Base-by-base conservation (phyloP, 2,888 invertebrate genomes). In the Ethmia dodecea region DNA sequence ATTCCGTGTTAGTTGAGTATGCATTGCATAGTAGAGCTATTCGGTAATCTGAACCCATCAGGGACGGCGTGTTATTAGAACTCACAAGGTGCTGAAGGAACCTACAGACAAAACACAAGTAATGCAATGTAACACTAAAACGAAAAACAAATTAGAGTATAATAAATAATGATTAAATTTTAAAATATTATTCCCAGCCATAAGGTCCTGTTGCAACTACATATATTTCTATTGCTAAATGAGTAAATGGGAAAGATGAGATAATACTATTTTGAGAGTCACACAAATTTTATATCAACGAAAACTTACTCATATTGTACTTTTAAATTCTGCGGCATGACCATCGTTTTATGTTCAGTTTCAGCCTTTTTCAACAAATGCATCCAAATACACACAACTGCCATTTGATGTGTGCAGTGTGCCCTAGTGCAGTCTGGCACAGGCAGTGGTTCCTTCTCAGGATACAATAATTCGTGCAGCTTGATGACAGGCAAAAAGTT, bases 371-470 rank as follows among this genome's bases (percentile, higher is more conserved):
- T 97, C 52, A 96, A 89, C 40, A 98, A 87, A 78, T 98, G 97
- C 69, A 98, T 95, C 97, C 98, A 98, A 66, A 98, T 97, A 60
- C 97, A 97, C 8, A 96, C 95, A 43, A 95, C 94, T 0, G 98
- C 97, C 94, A 98, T 94, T 69, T 94, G 94, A 64, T 94, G 92
- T 5, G 95, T 95, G 56, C 94, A 95, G 38, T 94, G 91, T 0
- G 97, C 92, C 58, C 94, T 94, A 30, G 91, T 93, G 48, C 92
- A 93, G 71, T 98, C 97, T 0, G 98, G 98, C 8, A 97, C 92
- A 0, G 94, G 93, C 14, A 98, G 69, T 0, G 96, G 93, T 51
- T 97, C 96, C 70, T 93, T 93, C 62, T 98, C 98, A 0, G 96
- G 95, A 70, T 98, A 99, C 3, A 99, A 81, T 15, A 97, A 84